Evolutionary conservation across 2,888 invertebrate genomes (phyloP), one percentile per base, ranked within the genome.

Genomic region (Cylindroiulus punctatus): DNA sequence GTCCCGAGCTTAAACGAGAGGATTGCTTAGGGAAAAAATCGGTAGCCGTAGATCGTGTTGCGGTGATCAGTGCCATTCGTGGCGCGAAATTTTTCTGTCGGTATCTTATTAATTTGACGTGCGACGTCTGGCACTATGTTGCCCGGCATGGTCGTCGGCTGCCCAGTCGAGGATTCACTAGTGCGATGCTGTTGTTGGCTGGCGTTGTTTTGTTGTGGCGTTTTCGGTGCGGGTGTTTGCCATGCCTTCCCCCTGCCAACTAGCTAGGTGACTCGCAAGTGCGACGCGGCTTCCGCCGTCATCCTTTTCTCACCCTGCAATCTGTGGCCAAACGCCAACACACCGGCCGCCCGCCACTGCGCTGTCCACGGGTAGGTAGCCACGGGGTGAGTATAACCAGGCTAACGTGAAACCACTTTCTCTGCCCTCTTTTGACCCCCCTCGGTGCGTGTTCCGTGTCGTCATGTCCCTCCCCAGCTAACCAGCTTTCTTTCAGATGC

Each of bases 221-320:
- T 36, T 82, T 36, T 82, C 26, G 82, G 82, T 86, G 86, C 19
- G 86, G 65, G 86, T 86, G 26, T 86, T 36, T 82, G 85, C 86
- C 42, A 86, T 86, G 82, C 86, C 86, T 86, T 81, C 14, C 86
- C 82, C 86, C 47, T 22, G 82, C 30, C 42, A 42, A 76, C 85
- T 86, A 86, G 86, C 44, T 86, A 81, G 86, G 83, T 83, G 40
- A 22, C 36, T 65, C 26, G 65, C 65, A 26, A 65, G 26, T 65
- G 65, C 65, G 26, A 65, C 65, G 26, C 65, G 65, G 65, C 26
- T 65, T 65, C 65, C 65, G 26, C 26, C 65, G 65, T 65, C 65
- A 65, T 26, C 65, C 26, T 65, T 65, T 65, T 65, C 65, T 65
- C 65, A 26, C 65, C 22, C 65, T 65, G 26, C 65, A 65, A 26